Percentiles rank a stretch among this genome's conserved stretches.
Conservation (phyloP, 2,113 vertebrate species). For the Hyperopisus bebe region DNA sequence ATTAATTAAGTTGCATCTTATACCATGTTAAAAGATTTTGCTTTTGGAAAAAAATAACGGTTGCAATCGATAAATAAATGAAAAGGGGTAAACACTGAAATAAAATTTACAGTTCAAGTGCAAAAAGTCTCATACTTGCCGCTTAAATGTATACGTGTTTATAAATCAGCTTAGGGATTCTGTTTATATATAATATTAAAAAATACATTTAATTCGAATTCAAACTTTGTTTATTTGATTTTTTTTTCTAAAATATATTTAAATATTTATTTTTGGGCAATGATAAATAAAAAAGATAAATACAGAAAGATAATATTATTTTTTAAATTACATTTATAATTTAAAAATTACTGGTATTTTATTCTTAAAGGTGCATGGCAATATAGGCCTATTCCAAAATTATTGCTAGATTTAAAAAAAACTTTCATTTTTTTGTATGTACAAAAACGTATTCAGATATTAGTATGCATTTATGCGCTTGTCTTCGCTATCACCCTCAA, state of each 20-base stretch:
- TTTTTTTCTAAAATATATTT: not conserved
- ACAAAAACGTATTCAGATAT: slow-evolving; percentile 6
- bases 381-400: not conserved
- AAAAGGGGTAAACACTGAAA: not conserved
- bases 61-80: not conserved
- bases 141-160: not conserved
- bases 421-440: not conserved
- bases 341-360: not conserved
- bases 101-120: not conserved
- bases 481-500: slow-evolving; percentile 65
- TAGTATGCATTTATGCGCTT: not conserved
- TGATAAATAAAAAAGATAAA: not conserved
- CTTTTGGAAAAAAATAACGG: not conserved
- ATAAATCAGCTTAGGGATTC: not conserved
- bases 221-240: not conserved
- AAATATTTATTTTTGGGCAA: not conserved
- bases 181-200: not conserved
- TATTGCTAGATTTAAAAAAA: not conserved
- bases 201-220: not conserved
- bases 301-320: not conserved
- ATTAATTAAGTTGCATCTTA: not conserved
- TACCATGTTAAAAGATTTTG: not conserved
- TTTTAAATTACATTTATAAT: not conserved
- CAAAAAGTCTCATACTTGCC: not conserved
- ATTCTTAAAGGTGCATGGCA: not conserved